Evolutionary conservation across 2,888 invertebrate genomes (phyloP), one percentile per base, ranked within the genome.

Genomic region (Spilarctia lutea): DNA sequence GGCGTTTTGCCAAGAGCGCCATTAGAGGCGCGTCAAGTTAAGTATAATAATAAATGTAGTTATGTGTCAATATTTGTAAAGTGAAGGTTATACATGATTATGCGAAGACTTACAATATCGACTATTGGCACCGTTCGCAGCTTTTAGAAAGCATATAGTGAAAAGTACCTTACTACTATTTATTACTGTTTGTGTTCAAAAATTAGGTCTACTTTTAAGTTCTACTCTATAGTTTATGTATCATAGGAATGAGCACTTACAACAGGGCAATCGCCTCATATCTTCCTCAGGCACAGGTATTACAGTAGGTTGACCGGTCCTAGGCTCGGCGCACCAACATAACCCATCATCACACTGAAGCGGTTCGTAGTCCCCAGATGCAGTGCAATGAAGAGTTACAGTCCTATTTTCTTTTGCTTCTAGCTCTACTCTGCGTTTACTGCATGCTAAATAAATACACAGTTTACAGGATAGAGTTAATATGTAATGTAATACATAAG

Each of bases 251-350:
- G 7, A 60, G 39, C 24, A 96, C 97, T 93, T 94, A 97, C 97
- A 97, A 85, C 97, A 97, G 6, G 97, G 97, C 70, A 97, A 91
- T 79, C 91, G 91, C 71, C 85, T 91, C 96, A 97, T 96, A 86
- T 97, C 95, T 8, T 88, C 91, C 84, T 97, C 96, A 0, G 96
- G 96, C 11, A 97, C 96, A 0, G 97, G 96, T 65, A 94, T 90
- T 20, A 96, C 93, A 2, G 91, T 91, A 3, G 97, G 95, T 81
- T 96, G 94, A 30, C 97, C 97, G 71, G 97, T 97, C 86, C 88
- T 93, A 0, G 96, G 92, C 56, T 97, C 96, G 2, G 96, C 97
- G 89, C 97, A 97, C 97, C 97, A 97, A 87, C 97, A 97, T 79
- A 97, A 87, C 3, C 96, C 97, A 74, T 96, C 93, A 88, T 97